Percentiles rank a stretch among this genome's conserved stretches.
phyloP scores from a whole-genome alignment of 2,888 invertebrate species.

The Cheilosia variabilis region DNA sequence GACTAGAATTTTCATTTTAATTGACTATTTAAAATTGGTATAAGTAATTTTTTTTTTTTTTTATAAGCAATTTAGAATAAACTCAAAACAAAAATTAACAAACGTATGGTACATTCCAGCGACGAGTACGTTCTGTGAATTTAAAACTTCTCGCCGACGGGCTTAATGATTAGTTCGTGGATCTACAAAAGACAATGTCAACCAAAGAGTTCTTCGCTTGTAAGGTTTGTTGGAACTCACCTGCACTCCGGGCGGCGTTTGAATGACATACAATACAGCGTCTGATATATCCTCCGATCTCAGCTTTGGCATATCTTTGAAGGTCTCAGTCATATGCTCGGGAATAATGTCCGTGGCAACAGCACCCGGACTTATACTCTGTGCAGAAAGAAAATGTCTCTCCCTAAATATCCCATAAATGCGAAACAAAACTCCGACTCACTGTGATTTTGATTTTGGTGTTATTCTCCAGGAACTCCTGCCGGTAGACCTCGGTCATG shows the following conservation, averaged over 20 bases:
- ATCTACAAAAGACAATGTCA: conserved; percentile 36
- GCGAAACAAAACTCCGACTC: conserved; percentile 31
- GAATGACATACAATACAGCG: conserved; percentile 80
- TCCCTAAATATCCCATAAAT: neutral
- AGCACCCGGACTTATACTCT: conserved; percentile 82
- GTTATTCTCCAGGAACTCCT: conserved; percentile 81
- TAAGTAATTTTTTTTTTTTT: too few relatives aligned
- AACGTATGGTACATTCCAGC: neutral
- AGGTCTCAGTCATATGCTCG: conserved; percentile 80
- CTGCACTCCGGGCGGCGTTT: conserved; percentile 81
- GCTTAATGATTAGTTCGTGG: conserved; percentile 77
- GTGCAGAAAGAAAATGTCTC: conserved; percentile 2
- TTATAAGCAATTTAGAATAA: neutral
- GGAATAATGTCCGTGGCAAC: conserved; percentile 82
- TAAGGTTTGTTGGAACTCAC: conserved; percentile 67
- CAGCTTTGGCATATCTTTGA: conserved; percentile 79
- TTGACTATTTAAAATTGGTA: neutral
- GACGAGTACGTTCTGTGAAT: neutral
- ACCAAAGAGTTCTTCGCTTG: neutral
- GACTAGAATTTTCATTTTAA: neutral
- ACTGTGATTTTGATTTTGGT: conserved; percentile 81
- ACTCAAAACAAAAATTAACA: neutral
- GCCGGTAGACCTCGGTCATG: conserved; percentile 82
- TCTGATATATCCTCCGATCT: conserved; percentile 81
- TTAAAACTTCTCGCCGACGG: conserved; percentile 78